A percentile compares a stretch with the other conserved stretches of the same genome.
Conservation (phyloP, 2,797 vertebrate species). For the Ciconia nigra region DNA sequence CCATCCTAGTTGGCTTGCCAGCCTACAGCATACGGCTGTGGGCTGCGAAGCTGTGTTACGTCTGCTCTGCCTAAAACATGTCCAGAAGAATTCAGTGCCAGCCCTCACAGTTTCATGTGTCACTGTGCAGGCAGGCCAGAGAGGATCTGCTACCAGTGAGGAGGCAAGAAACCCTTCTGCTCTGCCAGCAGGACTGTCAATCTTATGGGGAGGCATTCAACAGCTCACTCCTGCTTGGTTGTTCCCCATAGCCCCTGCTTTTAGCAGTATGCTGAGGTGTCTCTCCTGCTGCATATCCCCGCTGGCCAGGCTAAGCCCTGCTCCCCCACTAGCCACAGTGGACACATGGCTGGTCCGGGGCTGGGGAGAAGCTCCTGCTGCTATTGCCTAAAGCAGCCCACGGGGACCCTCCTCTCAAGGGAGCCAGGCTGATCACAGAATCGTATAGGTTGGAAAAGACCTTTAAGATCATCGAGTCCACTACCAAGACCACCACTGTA, state of each 20-base stretch:
- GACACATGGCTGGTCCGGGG: background rate
- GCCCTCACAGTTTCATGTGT: background rate
- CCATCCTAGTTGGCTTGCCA: background rate
- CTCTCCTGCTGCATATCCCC: background rate
- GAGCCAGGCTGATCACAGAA: background rate
- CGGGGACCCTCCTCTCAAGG: background rate
- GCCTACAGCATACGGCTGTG: background rate
- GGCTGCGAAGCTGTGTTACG: background rate
- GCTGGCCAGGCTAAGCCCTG: background rate
- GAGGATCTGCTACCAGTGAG: background rate
- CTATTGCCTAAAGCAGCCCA: background rate
- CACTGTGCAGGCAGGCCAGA: background rate
- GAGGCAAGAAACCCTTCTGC: background rate
- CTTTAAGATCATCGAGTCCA: no score
- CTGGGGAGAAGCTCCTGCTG: background rate
- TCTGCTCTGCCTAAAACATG: background rate
- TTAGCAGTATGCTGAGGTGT: fast-evolving
- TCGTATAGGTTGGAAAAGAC: no score
- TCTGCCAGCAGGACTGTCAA: background rate
- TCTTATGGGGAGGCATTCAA: background rate
- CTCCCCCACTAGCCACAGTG: background rate
- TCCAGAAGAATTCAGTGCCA: background rate
- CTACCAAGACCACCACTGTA: no score
- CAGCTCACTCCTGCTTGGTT: background rate
- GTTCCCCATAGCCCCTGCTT: background rate